Evolutionary conservation across 2,113 vertebrate genomes (phyloP), one percentile per base, ranked within the genome.

Genomic region (Craseonycteris thonglongyai): DNA sequence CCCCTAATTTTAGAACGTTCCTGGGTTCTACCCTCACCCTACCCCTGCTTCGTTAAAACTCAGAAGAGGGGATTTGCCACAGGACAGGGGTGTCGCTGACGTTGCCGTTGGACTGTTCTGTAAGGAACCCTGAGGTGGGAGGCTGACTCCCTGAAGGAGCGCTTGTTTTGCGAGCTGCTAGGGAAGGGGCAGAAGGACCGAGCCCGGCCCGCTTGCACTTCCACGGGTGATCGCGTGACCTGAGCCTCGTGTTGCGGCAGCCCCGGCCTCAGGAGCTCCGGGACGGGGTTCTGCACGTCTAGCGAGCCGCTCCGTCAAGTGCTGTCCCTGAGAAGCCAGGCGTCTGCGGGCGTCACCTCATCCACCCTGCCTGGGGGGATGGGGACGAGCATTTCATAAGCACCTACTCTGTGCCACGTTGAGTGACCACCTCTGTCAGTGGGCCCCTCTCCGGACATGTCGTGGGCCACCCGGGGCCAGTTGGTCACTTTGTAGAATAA

Each of bases 321-420:
- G 26, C 40, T 12, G 7, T 22, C 7, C 13, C n/a, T 56, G 54
- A 42, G 63, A n/a, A 38, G 22, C 47, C 28, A 78, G 42, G 18
- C 28, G n/a, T 45, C 72, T 33, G 21, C 0, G 7, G 13, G 19
- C 2, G 1, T 24, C 65, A 30, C 30, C 28, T 19, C 24, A 18
- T 3, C 9, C 35, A 13, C 13, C 58, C 49, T 12, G 1, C 0
- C 68, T 38, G 14, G 19, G 22, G 22, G 4, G 18, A 16, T 0
- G 3, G 45, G 7, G 22, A 56, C 10, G 7, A 51, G 42, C 13
- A 2, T 40, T 86, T 56, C 40, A 2, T 11, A 51, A 22, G 42
- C 38, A 49, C 74, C 42, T 61, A 8, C 21, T 21, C 4, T 0
- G 78, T 35, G 38, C 30, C 49, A 19, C 13, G 11, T 7, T n/a